Conservation (phyloP, 2,113 vertebrate species). For the Paramisgurnus dabryanus region DNA sequence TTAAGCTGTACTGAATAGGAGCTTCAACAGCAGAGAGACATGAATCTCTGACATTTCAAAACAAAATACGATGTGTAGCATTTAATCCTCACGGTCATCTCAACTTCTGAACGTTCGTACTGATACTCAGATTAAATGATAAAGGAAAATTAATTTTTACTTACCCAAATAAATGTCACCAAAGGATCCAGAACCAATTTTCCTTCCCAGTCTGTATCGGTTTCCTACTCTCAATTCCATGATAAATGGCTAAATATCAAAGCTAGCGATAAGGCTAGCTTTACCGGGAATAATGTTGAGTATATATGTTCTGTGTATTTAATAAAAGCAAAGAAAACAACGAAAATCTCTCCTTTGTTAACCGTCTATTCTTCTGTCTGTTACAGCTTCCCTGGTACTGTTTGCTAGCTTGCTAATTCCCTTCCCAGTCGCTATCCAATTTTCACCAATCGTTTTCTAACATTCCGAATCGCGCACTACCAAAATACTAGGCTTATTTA, state of each 20-base stretch:
- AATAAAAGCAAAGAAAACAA: slow-evolving; percentile 15
- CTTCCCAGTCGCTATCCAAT: slow-evolving; percentile 58
- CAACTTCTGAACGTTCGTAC: neutral
- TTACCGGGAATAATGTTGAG: neutral
- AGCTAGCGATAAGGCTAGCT: slow-evolving; percentile 68
- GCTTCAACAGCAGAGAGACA: neutral
- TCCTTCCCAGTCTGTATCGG: slow-evolving; percentile 95
- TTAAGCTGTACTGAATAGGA: neutral
- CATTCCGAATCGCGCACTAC: slow-evolving; percentile 58
- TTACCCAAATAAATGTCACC: slow-evolving; percentile 97
- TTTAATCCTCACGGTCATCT: neutral
- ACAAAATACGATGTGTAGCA: neutral
- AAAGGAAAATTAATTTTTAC: slow-evolving; percentile 47
- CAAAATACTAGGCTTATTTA: slow-evolving; percentile 72
- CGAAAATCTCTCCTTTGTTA: neutral
- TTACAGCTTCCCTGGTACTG: slow-evolving; percentile 44
- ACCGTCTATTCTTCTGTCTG: slow-evolving; percentile 34
- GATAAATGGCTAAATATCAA: slow-evolving; percentile 47
- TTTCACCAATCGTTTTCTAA: slow-evolving; percentile 83
- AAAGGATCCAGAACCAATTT: slow-evolving; percentile 97
- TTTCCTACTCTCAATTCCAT: slow-evolving; percentile 97
- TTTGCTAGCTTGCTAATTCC: slow-evolving; percentile 53
- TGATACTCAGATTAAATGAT: neutral
- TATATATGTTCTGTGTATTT: slow-evolving; percentile 3
- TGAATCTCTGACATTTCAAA: neutral